Evolutionary conservation across 2,888 invertebrate genomes (phyloP).

Genomic region (Tenodera sinensis): DNA sequence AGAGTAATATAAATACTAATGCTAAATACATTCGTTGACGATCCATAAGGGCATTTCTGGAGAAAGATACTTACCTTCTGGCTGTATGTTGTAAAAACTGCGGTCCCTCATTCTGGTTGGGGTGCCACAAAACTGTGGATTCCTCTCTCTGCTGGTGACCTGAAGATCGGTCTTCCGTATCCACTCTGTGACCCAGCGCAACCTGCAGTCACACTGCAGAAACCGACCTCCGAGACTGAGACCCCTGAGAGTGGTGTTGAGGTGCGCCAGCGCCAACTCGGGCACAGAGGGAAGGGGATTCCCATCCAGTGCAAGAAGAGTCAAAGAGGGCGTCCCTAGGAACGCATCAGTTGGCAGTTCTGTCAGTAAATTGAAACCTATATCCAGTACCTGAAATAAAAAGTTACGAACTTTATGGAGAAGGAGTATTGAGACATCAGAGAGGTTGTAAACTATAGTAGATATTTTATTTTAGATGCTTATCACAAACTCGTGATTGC

Average conservation of each 20-base stretch:
- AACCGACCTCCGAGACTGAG: conserved; percentile 85
- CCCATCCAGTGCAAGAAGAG: conserved; percentile 83
- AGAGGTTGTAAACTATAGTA: too few relatives aligned
- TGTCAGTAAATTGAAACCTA: conserved; percentile 86
- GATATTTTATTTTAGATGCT: too few relatives aligned
- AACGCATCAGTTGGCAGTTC: conserved; percentile 78
- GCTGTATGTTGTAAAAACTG: conserved; percentile 82
- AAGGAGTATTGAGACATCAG: too few relatives aligned
- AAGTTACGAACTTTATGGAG: too few relatives aligned
- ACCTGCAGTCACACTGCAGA: conserved; percentile 81
- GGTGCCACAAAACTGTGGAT: conserved; percentile 88
- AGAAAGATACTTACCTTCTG: conserved; percentile 54
- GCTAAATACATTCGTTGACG: too few relatives aligned
- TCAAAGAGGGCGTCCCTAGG: conserved; percentile 75
- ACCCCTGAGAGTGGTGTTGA: conserved; percentile 80
- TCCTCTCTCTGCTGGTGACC: conserved; percentile 86
- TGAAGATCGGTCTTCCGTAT: conserved; percentile 82
- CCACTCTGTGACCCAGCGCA: conserved; percentile 89
- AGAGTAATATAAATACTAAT: too few relatives aligned
- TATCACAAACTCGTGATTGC: too few relatives aligned
- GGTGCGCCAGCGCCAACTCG: conserved; percentile 68
- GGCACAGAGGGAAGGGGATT: conserved; percentile 85
- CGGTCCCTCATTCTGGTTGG: conserved; percentile 75
- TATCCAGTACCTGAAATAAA: conserved; percentile 69
- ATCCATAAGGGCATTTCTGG: background rate